Evolutionary conservation across 2,888 invertebrate species (phyloP).

Genomic region (Taenaris catops): DNA sequence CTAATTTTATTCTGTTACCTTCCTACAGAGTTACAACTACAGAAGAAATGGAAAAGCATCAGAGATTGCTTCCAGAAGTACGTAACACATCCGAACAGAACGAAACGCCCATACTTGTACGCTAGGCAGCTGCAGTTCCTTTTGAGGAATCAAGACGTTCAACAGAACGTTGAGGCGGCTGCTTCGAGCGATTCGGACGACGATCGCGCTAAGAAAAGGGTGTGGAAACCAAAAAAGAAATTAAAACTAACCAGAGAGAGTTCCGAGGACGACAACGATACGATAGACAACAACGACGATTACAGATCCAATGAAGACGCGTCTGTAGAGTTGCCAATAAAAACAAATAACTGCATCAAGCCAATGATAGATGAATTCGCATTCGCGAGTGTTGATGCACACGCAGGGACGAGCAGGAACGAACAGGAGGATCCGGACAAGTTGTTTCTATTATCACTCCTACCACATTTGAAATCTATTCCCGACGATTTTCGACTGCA

Average conservation of each 20-base stretch:
- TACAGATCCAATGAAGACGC: constrained; percentile 34
- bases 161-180: constrained; percentile 22
- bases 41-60: constrained; percentile 73
- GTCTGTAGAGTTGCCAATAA: constrained; percentile 14
- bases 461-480: constrained; percentile 61
- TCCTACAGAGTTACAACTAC: constrained; percentile 62
- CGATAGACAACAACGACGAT: constrained; percentile 28
- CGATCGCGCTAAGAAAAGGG: constrained; percentile 28
- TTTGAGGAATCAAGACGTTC: constrained; percentile 44
- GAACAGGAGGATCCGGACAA: constrained; percentile 58
- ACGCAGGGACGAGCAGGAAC: constrained; percentile 30
- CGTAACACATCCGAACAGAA: constrained; percentile 47
- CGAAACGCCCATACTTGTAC: constrained; percentile 58
- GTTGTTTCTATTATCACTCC: constrained; percentile 58
- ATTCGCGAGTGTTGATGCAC: constrained; percentile 57
- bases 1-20: background rate
- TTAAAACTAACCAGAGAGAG: constrained; percentile 40
- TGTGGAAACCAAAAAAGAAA: constrained; percentile 45
- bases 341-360: constrained; percentile 18
- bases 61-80: constrained; percentile 65
- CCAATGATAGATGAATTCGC: constrained; percentile 46
- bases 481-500: constrained; percentile 56
- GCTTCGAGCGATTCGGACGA: constrained; percentile 46
- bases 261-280: constrained; percentile 45
- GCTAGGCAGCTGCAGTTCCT: constrained; percentile 54